Conservation (phyloP, 2,113 vertebrate species). For the Phylloscopus trochiloides region DNA sequence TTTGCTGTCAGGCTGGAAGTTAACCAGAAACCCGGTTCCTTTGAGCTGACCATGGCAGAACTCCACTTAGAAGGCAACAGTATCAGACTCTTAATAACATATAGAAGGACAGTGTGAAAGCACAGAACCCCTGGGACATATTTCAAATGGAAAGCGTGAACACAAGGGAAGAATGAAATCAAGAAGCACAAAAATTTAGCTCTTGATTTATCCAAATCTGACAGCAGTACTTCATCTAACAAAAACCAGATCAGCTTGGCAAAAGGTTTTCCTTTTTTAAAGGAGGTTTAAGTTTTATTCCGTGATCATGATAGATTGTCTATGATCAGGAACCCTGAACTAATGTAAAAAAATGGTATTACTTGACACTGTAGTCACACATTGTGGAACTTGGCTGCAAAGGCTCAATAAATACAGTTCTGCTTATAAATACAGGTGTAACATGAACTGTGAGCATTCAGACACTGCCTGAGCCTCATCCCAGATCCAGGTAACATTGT, state of each 20-base stretch:
- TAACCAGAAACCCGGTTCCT: background rate
- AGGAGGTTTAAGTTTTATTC: background rate
- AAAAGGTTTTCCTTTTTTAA: background rate
- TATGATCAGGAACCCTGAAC: background rate
- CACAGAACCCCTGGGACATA: background rate
- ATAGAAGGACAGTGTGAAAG: background rate
- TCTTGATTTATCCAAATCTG: background rate
- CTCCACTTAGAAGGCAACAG: background rate
- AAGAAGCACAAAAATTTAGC: background rate
- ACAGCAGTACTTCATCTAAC: conserved; percentile 1
- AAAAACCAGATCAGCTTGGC: background rate
- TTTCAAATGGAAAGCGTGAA: conserved; percentile 11
- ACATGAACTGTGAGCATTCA: background rate
- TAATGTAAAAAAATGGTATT: background rate
- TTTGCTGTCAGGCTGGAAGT: conserved; percentile 10
- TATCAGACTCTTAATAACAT: background rate
- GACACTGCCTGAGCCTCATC: background rate
- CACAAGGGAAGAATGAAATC: background rate
- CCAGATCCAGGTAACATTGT: background rate
- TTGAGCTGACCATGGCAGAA: background rate
- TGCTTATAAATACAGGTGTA: background rate
- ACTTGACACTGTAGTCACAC: background rate
- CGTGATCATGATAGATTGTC: background rate
- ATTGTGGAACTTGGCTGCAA: background rate
- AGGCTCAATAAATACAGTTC: background rate